Evolutionary conservation across 1,140 invertebrate genomes (phyloP).

Genomic region (Platyura marginata): DNA sequence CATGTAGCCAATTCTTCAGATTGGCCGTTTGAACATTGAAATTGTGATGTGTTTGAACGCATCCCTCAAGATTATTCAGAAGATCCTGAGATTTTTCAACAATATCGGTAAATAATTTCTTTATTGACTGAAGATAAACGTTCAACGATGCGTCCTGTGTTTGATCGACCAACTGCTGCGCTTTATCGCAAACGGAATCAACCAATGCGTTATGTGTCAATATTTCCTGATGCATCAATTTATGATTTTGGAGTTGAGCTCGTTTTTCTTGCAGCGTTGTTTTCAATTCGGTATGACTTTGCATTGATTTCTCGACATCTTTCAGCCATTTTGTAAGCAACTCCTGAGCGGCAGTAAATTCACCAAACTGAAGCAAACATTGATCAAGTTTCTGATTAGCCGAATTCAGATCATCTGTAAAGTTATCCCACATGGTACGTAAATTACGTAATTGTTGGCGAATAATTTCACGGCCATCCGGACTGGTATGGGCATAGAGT

Average conservation of each 20-base stretch:
- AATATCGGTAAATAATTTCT: conserved; percentile 74
- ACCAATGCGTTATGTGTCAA: conserved; percentile 77
- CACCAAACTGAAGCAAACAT: conserved; percentile 74
- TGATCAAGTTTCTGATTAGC: conserved; percentile 68
- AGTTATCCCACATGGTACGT: conserved; percentile 68
- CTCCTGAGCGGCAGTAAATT: conserved; percentile 73
- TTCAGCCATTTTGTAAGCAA: conserved; percentile 83
- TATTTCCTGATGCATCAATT: conserved; percentile 89
- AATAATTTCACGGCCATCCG: conserved; percentile 81
- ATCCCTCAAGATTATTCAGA: conserved; percentile 65
- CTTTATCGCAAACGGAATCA: conserved; percentile 81
- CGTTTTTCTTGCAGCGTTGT: conserved; percentile 84
- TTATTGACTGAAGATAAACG: conserved; percentile 73
- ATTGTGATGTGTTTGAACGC: conserved; percentile 69
- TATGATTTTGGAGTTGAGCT: conserved; percentile 84
- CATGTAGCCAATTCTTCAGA: conserved; percentile 60
- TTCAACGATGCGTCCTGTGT: conserved; percentile 74
- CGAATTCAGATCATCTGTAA: conserved; percentile 63
- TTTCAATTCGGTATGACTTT: conserved; percentile 77
- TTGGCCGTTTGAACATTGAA: conserved; percentile 49
- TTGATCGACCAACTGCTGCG: conserved; percentile 72
- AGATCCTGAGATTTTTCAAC: conserved; percentile 73
- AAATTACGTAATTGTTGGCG: conserved; percentile 72
- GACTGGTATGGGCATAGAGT: conserved; percentile 80
- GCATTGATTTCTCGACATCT: conserved; percentile 80